Conservation (phyloP, 2,888 invertebrate species). For the Ametastegia equiseti region DNA sequence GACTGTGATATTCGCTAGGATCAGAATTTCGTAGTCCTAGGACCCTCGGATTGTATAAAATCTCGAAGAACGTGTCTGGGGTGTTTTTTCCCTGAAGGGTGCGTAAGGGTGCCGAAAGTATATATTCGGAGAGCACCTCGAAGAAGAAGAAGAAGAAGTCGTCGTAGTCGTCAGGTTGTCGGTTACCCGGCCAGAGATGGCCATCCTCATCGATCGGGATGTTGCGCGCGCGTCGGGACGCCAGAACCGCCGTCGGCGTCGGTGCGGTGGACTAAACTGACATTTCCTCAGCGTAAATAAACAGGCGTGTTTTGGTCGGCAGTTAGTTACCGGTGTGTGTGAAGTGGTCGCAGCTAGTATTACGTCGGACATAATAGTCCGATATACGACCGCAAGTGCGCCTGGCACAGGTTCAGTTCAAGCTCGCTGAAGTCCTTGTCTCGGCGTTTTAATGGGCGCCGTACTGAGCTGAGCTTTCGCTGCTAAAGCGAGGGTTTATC, state of each 20-base stretch:
- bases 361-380: neutral
- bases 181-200: neutral
- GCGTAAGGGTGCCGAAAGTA: neutral
- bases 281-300: constrained; percentile 47
- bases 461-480: constrained; percentile 60
- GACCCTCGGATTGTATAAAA: neutral
- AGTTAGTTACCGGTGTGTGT: constrained; percentile 33
- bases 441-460: constrained; percentile 15
- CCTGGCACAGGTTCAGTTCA: neutral
- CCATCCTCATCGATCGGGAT: constrained; percentile 12
- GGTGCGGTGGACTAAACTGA: constrained; percentile 26
- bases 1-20: neutral
- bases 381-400: neutral
- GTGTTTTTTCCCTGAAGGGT: neutral
- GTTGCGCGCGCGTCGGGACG: constrained; percentile 33
- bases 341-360: neutral
- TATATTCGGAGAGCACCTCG: neutral
- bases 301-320: constrained; percentile 39
- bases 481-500: constrained; percentile 59
- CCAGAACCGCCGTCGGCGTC: constrained; percentile 33
- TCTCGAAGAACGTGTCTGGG: neutral
- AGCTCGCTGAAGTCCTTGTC: neutral
- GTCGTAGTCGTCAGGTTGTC: neutral
- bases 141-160: no score
- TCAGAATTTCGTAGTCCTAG: neutral